Base-by-base conservation (phyloP, 2,888 invertebrate species). In the Meloe dianella region DNA sequence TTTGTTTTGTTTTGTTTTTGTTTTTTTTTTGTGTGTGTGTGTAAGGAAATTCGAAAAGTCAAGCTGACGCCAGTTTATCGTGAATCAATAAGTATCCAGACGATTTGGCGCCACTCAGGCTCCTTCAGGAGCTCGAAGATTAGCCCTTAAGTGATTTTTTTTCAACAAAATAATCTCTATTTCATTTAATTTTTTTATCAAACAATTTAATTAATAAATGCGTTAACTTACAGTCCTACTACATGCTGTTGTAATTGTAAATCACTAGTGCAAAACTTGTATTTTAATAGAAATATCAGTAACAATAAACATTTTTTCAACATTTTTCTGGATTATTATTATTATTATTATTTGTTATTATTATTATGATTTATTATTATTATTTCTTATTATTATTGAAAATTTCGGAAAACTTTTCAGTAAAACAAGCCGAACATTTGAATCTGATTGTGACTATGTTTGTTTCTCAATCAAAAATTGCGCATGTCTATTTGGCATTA, bases 1-100 rank as follows among this genome's bases (percentile, higher is more conserved):
- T n/a, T n/a, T n/a, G n/a, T n/a, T n/a, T n/a, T n/a, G n/a, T n/a
- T n/a, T n/a, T n/a, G n/a, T n/a, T n/a, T n/a, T n/a, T n/a, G n/a
- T n/a, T n/a, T n/a, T n/a, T n/a, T n/a, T n/a, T n/a, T 29, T 12
- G 30, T 22, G 22, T 32, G 14, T 59, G 63, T 63, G 35, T 38
- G 35, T 10, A 14, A 17, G 32, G 32, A 32, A 32, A 32, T 32
- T 32, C 1, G 7, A 6, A 17, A 63, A 71, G 70, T 72, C 68
- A 61, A 62, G 61, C 73, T 72, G 72, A 65, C 68, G 68, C 68
- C 68, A 57, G 35, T 47, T 20, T 51, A 47, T 65, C 60, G 60
- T 60, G 64, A 70, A 70, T 70, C 70, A 63, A 70, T 70, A 70
- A 65, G 32, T 54, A 29, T n/a, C 51, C 60, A 70, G 70, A 70